These are phyloP conservation scores for Hypolimnas misippus DNA, from an alignment of 2,888 invertebrate species.

Conservation along the genomic window DNA sequence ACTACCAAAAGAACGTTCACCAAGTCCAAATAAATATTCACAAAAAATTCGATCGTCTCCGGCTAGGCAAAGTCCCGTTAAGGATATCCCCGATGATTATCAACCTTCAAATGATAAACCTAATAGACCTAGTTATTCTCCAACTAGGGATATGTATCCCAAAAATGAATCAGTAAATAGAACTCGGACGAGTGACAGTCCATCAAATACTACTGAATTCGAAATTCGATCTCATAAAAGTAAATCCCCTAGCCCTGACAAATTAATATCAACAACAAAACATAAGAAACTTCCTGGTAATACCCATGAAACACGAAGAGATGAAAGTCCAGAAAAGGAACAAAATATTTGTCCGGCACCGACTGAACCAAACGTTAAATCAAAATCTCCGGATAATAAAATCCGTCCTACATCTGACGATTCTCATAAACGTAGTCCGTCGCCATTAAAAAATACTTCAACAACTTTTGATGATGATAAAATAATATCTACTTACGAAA, in stretches of 20 bases:
- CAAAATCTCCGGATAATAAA: neutral
- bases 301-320: neutral
- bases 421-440: slow-evolving; percentile 10
- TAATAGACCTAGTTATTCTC: slow-evolving; percentile 10
- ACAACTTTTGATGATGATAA: neutral
- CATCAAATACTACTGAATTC: slow-evolving; percentile 5
- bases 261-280: slow-evolving; percentile 48
- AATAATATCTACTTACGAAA: neutral
- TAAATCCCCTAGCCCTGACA: slow-evolving; percentile 42
- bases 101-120: slow-evolving; percentile 6
- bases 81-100: slow-evolving; percentile 13
- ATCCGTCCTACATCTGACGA: neutral
- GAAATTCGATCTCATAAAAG: neutral
- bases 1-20: slow-evolving; percentile 14
- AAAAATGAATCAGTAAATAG: slow-evolving; percentile 1
- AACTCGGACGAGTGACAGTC: slow-evolving; percentile 15
- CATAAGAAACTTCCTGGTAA: slow-evolving; percentile 36
- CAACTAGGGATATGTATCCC: slow-evolving; percentile 10
- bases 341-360: slow-evolving; percentile 9
- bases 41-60: slow-evolving; percentile 11
- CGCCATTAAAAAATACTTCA: slow-evolving; percentile 17
- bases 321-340: slow-evolving; percentile 5
- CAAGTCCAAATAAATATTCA: slow-evolving; percentile 22
- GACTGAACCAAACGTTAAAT: neutral
- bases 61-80: slow-evolving; percentile 14